Conservation (phyloP, 2,888 invertebrate species). For the Leptopilina myrica region DNA sequence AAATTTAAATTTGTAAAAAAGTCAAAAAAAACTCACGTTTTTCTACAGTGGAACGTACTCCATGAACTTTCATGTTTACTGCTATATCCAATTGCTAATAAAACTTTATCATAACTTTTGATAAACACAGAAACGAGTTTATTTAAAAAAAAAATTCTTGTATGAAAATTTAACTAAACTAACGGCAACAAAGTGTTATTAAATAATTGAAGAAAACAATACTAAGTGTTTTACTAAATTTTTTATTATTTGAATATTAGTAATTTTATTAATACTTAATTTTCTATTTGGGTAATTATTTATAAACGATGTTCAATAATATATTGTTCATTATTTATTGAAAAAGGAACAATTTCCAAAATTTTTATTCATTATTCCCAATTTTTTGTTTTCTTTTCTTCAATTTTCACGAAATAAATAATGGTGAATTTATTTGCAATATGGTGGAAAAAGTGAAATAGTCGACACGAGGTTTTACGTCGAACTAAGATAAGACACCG, state of each 20-base stretch:
- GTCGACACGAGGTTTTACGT: slow-evolving; percentile 56
- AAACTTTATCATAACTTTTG: slow-evolving; percentile 13
- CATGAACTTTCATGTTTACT: slow-evolving; percentile 65
- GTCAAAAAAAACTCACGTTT: slow-evolving; percentile 60
- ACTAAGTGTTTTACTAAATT: too few relatives aligned
- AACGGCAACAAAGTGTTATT: too few relatives aligned
- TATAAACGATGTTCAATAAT: too few relatives aligned
- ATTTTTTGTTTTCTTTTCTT: not conserved
- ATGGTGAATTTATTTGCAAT: not conserved
- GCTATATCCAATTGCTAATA: slow-evolving; percentile 40
- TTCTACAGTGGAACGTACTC: slow-evolving; percentile 55
- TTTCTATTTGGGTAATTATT: too few relatives aligned
- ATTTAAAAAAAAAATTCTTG: too few relatives aligned
- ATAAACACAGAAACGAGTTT: not conserved
- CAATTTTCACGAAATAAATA: not conserved
- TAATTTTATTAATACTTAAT: too few relatives aligned
- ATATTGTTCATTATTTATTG: too few relatives aligned
- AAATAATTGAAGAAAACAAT: too few relatives aligned
- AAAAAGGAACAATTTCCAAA: not conserved
- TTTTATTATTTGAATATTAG: too few relatives aligned
- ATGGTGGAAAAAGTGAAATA: slow-evolving; percentile 20
- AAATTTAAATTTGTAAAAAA: too few relatives aligned
- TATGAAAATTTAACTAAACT: not conserved
- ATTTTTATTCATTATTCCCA: not conserved
- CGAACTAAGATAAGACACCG: slow-evolving; percentile 60